Evolutionary conservation across 2,797 vertebrate genomes (phyloP), one percentile per base, ranked within the genome.

Genomic region (Mus caroli): DNA sequence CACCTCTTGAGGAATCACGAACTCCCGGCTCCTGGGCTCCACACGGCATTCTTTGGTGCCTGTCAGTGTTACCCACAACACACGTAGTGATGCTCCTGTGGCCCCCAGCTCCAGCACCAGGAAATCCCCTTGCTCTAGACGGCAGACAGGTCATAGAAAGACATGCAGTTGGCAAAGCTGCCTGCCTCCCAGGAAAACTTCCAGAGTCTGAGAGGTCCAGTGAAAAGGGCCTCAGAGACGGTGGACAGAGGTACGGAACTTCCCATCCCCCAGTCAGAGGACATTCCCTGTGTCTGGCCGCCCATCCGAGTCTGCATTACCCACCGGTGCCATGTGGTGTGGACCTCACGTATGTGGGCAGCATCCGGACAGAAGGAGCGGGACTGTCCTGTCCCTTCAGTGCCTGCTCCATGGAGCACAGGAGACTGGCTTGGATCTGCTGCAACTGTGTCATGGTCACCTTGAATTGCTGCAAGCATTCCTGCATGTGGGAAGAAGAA

Each of bases 311-410:
- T 37, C 50, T 87, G 20, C n/a, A 19, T 67, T 26, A 97, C 98
- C 94, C 97, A 99, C 99, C 99, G 0, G 99, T 99, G 95, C 99
- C 99, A 0, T 99, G 98, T 0, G 99, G 99, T 0, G 93, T 99
- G 80, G 99, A 98, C 76, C 98, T 98, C 93, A 99, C 98, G 0
- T 99, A 99, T 37, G 99, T 99, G 73, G 99, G 99, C 96, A 99
- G 97, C 99, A 99, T 99, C 94, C 87, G 98, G 86, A 99, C 98
- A 0, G 98, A 67, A 11, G 98, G 98, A 10, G 26, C 76, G 6
- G 96, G 79, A 0, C 98, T 98, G 0, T 95, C 94, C 88, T 98
- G 94, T 69, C 97, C 97, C 46, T 96, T 96, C 93, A 99, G 96
- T 10, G 99, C 99, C 84, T 54, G 97, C 67, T 90, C 82, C 98